Base-by-base conservation (phyloP, 1,140 invertebrate species). In the Vollenhovia emeryi region DNA sequence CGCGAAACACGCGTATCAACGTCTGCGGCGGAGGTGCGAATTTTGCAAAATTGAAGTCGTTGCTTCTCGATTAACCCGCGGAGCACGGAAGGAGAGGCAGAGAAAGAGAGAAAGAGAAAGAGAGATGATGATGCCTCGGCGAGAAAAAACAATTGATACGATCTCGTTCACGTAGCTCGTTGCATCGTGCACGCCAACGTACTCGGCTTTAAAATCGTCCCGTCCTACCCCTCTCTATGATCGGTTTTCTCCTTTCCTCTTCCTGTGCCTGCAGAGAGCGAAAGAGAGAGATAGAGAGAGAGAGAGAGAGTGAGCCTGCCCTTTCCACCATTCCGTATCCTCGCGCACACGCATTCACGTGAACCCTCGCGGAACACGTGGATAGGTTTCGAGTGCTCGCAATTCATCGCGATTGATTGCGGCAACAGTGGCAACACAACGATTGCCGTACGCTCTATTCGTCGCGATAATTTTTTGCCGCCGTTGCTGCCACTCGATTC, bases 111-210 rank as follows among this genome's bases (percentile, higher is more conserved):
- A n/a, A n/a, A n/a, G n/a, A n/a, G n/a, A n/a, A n/a, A n/a, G n/a
- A n/a, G n/a, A n/a, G n/a, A n/a, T n/a, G n/a, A n/a, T n/a, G 85
- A 90, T 69, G 79, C 88, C 78, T 84, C 88, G 60, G 79, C 68
- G 88, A 88, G 91, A 76, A 89, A 92, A 91, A 91, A 92, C 91
- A 91, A 92, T 92, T 90, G 90, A 83, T 89, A 86, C 84, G 88
- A 91, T 91, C 88, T 88, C 86, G 84, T 91, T 92, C 89, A 90
- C 89, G 84, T 85, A 75, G 79, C 68, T 68, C 88, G 85, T 87
- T 90, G 86, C 89, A 87, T 79, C 85, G 86, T 33, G 59, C 73
- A 55, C 59, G 45, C 75, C 59, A 89, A 87, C 84, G 89, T 86
- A 90, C 86, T 90, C 86, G 85, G 84, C 68, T 90, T 90, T 90